Evolutionary conservation across 2,113 vertebrate genomes (phyloP).

Genomic region (Rhadina sibilatrix): DNA sequence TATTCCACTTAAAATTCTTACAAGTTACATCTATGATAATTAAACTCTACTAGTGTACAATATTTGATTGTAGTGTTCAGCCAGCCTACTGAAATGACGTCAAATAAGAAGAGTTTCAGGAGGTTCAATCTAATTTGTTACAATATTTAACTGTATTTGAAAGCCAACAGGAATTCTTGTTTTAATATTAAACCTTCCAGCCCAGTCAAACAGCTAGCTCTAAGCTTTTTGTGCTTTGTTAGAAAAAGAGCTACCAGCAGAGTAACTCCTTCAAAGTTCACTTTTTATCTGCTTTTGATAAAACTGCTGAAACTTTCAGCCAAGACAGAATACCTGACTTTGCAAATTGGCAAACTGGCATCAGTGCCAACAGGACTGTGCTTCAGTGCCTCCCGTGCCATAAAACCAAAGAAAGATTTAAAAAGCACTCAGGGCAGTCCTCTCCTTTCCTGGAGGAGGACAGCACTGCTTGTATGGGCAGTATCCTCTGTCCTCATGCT

Average conservation of each 20-base stretch:
- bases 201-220: not conserved
- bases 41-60: not conserved
- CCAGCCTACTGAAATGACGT: not conserved
- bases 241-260: not conserved
- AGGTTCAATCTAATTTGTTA: conserved; percentile 37
- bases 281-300: not conserved
- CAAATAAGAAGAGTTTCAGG: conserved; percentile 1
- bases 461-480: not conserved
- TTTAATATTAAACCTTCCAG: conserved; percentile 65
- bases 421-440: not conserved
- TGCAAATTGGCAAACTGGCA: not conserved
- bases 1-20: not conserved
- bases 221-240: not conserved
- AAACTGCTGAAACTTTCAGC: not conserved
- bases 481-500: not conserved
- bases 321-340: not conserved
- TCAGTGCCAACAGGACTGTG: not conserved
- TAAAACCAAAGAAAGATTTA: not conserved
- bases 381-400: not conserved
- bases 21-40: not conserved
- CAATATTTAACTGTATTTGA: conserved; percentile 69
- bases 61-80: not conserved
- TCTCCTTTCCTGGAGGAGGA: not conserved
- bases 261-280: not conserved
- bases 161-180: not conserved